Conservation (phyloP, 2,113 vertebrate genomes). For the Ivindomyrus marchei region DNA sequence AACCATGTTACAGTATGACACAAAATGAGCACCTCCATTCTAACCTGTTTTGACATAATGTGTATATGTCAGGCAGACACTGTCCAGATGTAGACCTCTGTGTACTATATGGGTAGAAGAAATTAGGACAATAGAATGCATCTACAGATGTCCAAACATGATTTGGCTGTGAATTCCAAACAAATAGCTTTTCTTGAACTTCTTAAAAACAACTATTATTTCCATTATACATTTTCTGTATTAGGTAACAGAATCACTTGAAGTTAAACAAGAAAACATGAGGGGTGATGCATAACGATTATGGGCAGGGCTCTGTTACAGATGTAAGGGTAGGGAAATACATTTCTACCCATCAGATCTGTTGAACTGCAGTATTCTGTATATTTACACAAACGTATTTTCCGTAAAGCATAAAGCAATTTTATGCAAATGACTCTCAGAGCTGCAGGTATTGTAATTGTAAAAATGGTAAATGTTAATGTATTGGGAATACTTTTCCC, state of each 20-base stretch:
- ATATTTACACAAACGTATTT: conserved; percentile 9
- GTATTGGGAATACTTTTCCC: conserved; percentile 3
- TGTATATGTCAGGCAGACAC: background rate
- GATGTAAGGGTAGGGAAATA: background rate
- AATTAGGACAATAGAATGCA: background rate
- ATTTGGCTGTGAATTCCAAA: background rate
- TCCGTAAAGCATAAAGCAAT: background rate
- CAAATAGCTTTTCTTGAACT: background rate
- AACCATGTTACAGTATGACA: background rate
- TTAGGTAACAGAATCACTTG: background rate
- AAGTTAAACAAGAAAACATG: background rate
- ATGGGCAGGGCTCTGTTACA: background rate
- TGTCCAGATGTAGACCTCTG: background rate
- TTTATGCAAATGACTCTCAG: conserved; percentile 10
- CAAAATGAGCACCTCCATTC: background rate
- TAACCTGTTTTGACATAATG: background rate
- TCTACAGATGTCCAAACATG: background rate
- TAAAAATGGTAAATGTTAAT: background rate
- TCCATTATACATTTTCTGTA: background rate
- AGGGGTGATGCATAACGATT: background rate
- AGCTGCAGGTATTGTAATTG: background rate
- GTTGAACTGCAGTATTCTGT: background rate
- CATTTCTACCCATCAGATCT: background rate
- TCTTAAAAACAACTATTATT: background rate
- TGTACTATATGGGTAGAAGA: background rate